These are phyloP conservation scores for Caradrina kadenii DNA, from an alignment of 2,888 invertebrate species.

Conservation along the genomic window DNA sequence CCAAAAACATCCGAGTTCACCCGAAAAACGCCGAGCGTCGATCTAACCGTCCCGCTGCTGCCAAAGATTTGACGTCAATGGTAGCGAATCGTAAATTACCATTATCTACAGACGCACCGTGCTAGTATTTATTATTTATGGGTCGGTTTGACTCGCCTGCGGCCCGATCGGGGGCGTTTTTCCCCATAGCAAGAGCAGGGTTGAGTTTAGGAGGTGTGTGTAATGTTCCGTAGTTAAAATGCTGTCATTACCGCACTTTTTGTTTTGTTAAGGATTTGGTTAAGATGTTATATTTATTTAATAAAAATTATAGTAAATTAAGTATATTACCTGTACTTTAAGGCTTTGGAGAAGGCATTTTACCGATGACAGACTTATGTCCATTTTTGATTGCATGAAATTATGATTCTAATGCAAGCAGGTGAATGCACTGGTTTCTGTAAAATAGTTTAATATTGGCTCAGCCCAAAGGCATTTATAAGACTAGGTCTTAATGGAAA, in stretches of 20 bases:
- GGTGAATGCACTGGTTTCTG: no score
- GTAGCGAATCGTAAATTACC: constrained; percentile 89
- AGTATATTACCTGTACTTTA: not conserved
- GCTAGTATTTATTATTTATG: constrained; percentile 91
- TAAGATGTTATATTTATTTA: constrained; percentile 46
- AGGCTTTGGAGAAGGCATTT: not conserved
- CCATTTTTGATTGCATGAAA: not conserved
- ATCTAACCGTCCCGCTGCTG: constrained; percentile 79
- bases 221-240: constrained; percentile 74
- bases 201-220: constrained; percentile 75
- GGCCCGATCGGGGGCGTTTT: constrained; percentile 83
- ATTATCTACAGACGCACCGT: constrained; percentile 90
- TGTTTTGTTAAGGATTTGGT: constrained; percentile 58
- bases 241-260: constrained; percentile 66
- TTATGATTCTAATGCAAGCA: no score
- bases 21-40: constrained; percentile 76
- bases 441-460: no score
- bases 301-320: constrained; percentile 11
- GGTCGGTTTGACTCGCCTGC: constrained; percentile 86
- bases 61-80: constrained; percentile 87
- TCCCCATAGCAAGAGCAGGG: constrained; percentile 77
- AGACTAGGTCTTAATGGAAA: no score
- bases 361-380: not conserved
- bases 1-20: constrained; percentile 53
- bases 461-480: no score